Conservation (phyloP, 1,140 invertebrate species). For the Cydia fagiglandana region DNA sequence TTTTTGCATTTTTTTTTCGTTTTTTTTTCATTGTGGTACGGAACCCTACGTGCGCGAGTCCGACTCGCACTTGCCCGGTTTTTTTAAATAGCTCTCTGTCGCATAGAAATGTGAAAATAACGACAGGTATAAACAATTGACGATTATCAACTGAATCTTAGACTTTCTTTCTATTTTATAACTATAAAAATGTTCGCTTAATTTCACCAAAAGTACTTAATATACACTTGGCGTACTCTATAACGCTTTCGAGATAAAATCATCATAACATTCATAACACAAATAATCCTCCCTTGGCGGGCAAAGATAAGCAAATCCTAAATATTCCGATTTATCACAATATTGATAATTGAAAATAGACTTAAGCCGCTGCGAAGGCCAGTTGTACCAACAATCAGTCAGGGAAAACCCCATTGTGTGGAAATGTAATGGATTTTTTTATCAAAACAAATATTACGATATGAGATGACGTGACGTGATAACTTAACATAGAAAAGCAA, state of each 20-base stretch:
- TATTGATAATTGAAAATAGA: conserved; percentile 5
- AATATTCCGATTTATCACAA: neutral
- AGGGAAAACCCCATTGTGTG: conserved; percentile 12
- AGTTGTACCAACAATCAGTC: neutral
- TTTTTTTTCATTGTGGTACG: too few relatives aligned
- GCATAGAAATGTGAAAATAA: too few relatives aligned
- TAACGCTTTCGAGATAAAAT: neutral
- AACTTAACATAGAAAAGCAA: neutral
- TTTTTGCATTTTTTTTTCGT: too few relatives aligned
- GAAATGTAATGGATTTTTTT: conserved; percentile 18
- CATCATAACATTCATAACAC: neutral
- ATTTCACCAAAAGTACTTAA: too few relatives aligned
- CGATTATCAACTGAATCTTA: neutral
- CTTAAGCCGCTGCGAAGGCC: neutral
- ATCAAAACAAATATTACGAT: conserved; percentile 13
- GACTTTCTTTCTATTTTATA: too few relatives aligned
- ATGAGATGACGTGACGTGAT: neutral
- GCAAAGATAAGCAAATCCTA: neutral
- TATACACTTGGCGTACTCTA: neutral
- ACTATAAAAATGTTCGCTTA: too few relatives aligned
- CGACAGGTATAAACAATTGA: too few relatives aligned
- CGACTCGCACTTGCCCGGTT: too few relatives aligned
- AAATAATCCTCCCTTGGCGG: neutral
- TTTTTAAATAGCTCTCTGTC: too few relatives aligned
- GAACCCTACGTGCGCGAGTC: too few relatives aligned